Evolutionary conservation across 2,888 invertebrate species (phyloP), one percentile per base, ranked within the genome.

Genomic region (Rhimphoctona megacephalus): DNA sequence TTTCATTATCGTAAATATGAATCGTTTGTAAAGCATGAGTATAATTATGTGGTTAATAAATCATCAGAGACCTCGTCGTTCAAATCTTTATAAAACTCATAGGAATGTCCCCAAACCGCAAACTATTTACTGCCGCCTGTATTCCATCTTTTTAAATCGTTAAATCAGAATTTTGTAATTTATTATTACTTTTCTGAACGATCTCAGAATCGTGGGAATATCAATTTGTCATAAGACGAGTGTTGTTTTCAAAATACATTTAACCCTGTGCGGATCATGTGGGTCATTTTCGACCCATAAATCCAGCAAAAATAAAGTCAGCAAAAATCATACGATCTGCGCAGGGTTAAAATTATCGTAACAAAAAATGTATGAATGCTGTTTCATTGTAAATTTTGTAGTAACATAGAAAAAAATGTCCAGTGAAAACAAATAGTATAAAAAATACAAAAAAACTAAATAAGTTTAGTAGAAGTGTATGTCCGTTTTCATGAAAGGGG

Each of bases 71-170:
- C 25, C 72, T 73, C 9, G 72, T 39, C 39, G 52, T 72, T 70
- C 17, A 43, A 64, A 81, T 49, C 6, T 17, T n/a, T 30, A 33
- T 8, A 17, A 61, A 6, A 57, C 14, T 69, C 22, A 30, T 17
- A 8, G 54, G 49, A 17, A 52, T 78, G 72, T 73, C 57, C 33
- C 52, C 6, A 72, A 66, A 83, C 83, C 78, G n/a, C 83, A 36
- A 49, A 49, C 11, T 25, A 66, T 66, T 67, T 17, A 52, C 52
- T 33, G 43, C 36, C 17, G 43, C 36, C 17, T 46, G 30, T n/a
- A 33, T 73, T 64, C 25, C 72, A 33, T 52, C 9, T 22, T 22
- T 46, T 76, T n/a, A 30, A 46, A 69, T 17, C 1, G 22, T 22
- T 39, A 36, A 19, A 61, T 49, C n/a, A 76, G 57, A 43, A 46